A percentile compares a stretch with the other conserved stretches of the same genome.
phyloP scores from a whole-genome alignment of 2,113 vertebrate species.

The Trematomus loennbergii region DNA sequence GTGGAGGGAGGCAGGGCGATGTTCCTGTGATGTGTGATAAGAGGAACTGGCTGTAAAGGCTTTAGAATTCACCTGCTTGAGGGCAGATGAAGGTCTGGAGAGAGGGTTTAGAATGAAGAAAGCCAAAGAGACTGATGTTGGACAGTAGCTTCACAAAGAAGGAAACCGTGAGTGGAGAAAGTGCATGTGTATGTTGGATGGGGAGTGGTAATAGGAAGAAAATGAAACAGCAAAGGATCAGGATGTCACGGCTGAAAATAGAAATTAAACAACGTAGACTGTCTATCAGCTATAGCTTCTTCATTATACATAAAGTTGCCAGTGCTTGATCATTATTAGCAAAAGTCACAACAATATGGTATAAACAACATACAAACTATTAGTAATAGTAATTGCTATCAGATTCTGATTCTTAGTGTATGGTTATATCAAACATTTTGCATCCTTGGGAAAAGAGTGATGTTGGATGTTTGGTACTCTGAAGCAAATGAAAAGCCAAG shows the following conservation, averaged over 20 bases:
- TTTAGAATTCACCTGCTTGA: constrained; percentile 61
- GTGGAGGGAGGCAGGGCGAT: constrained; percentile 30
- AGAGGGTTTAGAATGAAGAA: constrained; percentile 18
- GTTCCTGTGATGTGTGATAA: constrained; percentile 68
- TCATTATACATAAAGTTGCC: constrained; percentile 29
- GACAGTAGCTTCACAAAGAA: background rate
- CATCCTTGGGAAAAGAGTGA: too few relatives aligned
- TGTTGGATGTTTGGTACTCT: too few relatives aligned
- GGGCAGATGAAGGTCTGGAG: constrained; percentile 24
- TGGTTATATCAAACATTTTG: too few relatives aligned
- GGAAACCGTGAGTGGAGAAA: background rate
- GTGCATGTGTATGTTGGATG: background rate
- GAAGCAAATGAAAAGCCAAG: background rate
- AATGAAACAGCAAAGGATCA: background rate
- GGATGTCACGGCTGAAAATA: background rate
- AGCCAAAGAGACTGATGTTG: constrained; percentile 17
- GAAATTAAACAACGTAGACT: background rate
- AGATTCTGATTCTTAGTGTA: background rate
- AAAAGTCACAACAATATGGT: constrained; percentile 19
- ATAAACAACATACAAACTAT: constrained; percentile 8
- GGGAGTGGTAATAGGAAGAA: background rate
- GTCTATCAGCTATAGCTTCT: background rate
- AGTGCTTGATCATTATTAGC: constrained; percentile 34
- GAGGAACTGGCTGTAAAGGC: constrained; percentile 53
- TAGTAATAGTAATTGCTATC: background rate